Evolutionary conservation across 2,888 invertebrate genomes (phyloP).

Genomic region (Xestia xanthographa): DNA sequence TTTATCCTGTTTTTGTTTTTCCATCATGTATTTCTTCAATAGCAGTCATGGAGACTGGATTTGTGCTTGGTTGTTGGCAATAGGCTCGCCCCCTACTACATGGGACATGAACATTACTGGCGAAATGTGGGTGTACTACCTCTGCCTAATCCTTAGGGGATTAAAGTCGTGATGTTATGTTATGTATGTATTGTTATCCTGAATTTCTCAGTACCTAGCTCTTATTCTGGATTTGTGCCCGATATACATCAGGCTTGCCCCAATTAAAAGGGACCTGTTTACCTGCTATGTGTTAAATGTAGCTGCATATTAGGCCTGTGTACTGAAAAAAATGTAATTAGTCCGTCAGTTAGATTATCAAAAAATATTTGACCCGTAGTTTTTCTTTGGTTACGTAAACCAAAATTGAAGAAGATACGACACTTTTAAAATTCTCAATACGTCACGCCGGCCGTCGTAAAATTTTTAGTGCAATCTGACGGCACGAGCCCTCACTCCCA

Average conservation of each 20-base stretch:
- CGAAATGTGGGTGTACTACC: neutral
- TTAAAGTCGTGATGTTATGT: neutral
- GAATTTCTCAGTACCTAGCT: neutral
- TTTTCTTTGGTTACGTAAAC: no score
- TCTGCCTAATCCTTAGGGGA: neutral
- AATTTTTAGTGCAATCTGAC: no score
- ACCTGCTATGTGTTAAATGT: no score
- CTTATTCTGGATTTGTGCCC: neutral
- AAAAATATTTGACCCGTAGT: no score
- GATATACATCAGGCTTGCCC: neutral
- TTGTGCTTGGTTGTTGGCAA: neutral
- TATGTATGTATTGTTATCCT: neutral
- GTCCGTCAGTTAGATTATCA: no score
- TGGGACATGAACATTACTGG: neutral
- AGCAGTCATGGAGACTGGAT: neutral
- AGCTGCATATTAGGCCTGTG: no score
- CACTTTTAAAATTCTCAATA: no score
- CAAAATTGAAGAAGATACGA: no score
- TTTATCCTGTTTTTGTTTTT: no score
- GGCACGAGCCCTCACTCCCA: no score
- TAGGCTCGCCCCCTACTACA: neutral
- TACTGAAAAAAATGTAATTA: no score
- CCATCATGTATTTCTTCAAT: neutral
- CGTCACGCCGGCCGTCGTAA: no score
- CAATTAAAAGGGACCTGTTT: neutral